Conservation (phyloP, 1,140 invertebrate genomes). For the Drosophila sp. region DNA sequence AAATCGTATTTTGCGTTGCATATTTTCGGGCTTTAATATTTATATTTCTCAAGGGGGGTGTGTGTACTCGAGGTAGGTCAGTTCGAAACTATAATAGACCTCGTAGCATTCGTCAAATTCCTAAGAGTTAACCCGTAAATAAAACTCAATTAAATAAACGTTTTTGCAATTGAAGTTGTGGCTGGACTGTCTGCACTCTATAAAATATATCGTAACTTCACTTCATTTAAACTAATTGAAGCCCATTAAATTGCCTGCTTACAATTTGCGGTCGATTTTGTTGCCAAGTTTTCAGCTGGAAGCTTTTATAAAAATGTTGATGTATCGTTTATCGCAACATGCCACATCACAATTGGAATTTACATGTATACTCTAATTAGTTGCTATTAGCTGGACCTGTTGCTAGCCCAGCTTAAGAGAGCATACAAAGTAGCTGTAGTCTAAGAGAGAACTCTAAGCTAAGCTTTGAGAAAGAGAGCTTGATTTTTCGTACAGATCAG, state of each 20-base stretch:
- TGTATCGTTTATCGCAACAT: constrained; percentile 35
- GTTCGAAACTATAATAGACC: background rate
- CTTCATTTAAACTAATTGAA: constrained; percentile 67
- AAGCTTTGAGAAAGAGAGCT: constrained; percentile 12
- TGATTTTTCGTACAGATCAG: background rate
- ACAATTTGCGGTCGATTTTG: constrained; percentile 47
- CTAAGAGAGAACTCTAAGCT: background rate
- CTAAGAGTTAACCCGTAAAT: constrained; percentile 28
- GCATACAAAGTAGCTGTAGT: background rate
- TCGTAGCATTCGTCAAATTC: constrained; percentile 14
- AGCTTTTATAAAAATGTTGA: constrained; percentile 30
- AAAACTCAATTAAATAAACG: constrained; percentile 65
- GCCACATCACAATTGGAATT: constrained; percentile 17
- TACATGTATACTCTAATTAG: constrained; percentile 25
- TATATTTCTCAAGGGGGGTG: background rate
- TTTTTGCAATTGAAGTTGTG: constrained; percentile 18
- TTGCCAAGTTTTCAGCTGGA: constrained; percentile 23
- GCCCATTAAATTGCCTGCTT: constrained; percentile 43
- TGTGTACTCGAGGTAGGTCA: background rate
- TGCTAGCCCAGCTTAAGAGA: constrained; percentile 28
- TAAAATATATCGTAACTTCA: constrained; percentile 51
- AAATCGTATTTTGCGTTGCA: background rate
- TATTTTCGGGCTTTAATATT: constrained; percentile 16
- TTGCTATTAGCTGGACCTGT: constrained; percentile 25
- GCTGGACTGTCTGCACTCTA: constrained; percentile 24